A percentile compares a stretch with the other conserved stretches of the same genome.
phyloP scores from a whole-genome alignment of 2,888 invertebrate species.

The Myopa tessellatipennis region DNA sequence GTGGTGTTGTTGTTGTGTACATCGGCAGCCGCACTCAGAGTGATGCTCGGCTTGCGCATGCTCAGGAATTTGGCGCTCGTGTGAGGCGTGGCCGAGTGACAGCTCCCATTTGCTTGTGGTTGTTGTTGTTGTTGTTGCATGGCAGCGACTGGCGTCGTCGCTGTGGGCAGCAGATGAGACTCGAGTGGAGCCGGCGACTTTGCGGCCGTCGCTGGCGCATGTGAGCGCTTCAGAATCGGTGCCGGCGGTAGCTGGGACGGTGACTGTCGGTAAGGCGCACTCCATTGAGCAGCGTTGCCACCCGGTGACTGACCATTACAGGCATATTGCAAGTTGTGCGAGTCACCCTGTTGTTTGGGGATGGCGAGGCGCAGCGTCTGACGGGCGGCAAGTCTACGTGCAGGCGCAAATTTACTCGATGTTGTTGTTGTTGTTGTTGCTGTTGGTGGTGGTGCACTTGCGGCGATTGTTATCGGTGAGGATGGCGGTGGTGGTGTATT shows the following conservation, averaged over 20 bases:
- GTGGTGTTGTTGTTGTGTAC: constrained; percentile 64
- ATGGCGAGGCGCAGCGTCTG: constrained; percentile 66
- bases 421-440: constrained; percentile 45
- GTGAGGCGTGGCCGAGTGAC: constrained; percentile 39
- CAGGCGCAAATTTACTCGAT: constrained; percentile 65
- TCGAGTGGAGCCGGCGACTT: constrained; percentile 61
- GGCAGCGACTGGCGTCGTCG: constrained; percentile 45
- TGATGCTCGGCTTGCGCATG: constrained; percentile 63
- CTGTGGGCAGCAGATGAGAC: constrained; percentile 59
- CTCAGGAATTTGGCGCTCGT: constrained; percentile 54
- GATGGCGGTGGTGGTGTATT: constrained; percentile 12
- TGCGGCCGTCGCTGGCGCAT: constrained; percentile 45
- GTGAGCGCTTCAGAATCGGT: constrained; percentile 56
- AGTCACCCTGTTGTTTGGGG: constrained; percentile 64
- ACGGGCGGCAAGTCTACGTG: constrained; percentile 67
- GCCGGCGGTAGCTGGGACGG: constrained; percentile 63
- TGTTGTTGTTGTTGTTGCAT: neutral
- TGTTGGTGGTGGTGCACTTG: constrained; percentile 44
- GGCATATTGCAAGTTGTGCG: constrained; percentile 42
- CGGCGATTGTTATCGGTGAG: constrained; percentile 41
- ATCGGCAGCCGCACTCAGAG: constrained; percentile 64
- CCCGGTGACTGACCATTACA: constrained; percentile 38
- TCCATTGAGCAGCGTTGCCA: neutral
- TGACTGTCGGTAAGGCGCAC: constrained; percentile 51
- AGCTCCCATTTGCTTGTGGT: constrained; percentile 34